phyloP scores from a whole-genome alignment of 2,797 vertebrate species.

The Microcaecilia unicolor region DNA sequence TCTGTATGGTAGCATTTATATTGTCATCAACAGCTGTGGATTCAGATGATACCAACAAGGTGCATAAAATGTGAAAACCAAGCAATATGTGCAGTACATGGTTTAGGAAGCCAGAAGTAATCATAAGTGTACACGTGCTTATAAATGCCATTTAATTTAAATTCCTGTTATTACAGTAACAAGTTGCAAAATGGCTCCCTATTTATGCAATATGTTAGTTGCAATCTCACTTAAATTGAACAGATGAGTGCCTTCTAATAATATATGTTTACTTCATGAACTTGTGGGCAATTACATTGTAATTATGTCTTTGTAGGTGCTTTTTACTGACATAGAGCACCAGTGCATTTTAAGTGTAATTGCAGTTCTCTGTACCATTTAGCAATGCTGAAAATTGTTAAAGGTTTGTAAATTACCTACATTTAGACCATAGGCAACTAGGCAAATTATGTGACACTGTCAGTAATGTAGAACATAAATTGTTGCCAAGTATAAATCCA shows the following conservation, averaged over 20 bases:
- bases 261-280: constrained; percentile 67
- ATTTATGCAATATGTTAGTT: constrained; percentile 56
- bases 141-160: constrained; percentile 46
- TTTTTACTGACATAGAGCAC: constrained; percentile 59
- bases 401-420: constrained; percentile 63
- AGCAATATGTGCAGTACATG: constrained; percentile 29
- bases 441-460: constrained; percentile 54
- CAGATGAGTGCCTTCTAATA: constrained; percentile 61
- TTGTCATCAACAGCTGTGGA: too few species aligned
- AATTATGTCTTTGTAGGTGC: constrained; percentile 65
- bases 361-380: constrained; percentile 60
- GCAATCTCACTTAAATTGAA: constrained; percentile 59
- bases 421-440: constrained; percentile 58
- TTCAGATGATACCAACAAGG: constrained; percentile 23
- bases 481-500: constrained; percentile 30
- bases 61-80: constrained; percentile 24
- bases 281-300: constrained; percentile 61
- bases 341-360: constrained; percentile 60
- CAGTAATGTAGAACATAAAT: constrained; percentile 54
- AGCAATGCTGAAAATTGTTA: constrained; percentile 56
- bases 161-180: constrained; percentile 52
- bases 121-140: constrained; percentile 33
- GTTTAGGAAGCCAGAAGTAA: constrained; percentile 38
- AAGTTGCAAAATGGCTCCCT: constrained; percentile 52
- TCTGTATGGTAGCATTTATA: too few species aligned